Evolutionary conservation across 1,140 invertebrate species (phyloP).

Genomic region (Drosophila arawakana): DNA sequence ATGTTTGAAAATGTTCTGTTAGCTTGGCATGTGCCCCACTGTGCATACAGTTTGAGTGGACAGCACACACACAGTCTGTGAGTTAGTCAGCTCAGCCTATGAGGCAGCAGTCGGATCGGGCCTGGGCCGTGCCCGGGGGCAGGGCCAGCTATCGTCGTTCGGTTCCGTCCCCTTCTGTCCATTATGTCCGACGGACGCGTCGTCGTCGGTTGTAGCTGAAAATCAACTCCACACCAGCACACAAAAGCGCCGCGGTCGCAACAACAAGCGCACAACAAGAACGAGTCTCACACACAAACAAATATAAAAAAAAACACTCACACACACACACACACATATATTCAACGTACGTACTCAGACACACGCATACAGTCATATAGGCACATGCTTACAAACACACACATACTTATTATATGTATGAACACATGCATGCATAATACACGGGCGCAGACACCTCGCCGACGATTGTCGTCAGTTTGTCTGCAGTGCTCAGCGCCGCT

Average conservation of each 20-base stretch:
- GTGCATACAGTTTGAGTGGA: constrained; percentile 45
- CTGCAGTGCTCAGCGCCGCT: constrained; percentile 71
- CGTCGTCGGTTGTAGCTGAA: constrained; percentile 38
- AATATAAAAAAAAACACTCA: no score
- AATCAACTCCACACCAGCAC: constrained; percentile 50
- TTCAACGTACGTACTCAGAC: constrained; percentile 12
- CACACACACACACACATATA: neutral
- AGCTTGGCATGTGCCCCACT: constrained; percentile 36
- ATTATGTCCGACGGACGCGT: constrained; percentile 53
- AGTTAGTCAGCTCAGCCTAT: constrained; percentile 65
- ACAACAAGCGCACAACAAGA: constrained; percentile 45
- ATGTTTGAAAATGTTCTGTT: neutral
- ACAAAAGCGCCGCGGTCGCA: constrained; percentile 65
- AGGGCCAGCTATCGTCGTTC: constrained; percentile 47
- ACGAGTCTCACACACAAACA: constrained; percentile 42
- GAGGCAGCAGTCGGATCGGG: constrained; percentile 34
- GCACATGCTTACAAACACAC: constrained; percentile 10
- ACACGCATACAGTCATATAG: constrained; percentile 2
- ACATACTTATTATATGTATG: constrained; percentile 8
- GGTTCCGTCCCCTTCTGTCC: constrained; percentile 68
- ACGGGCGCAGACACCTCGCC: constrained; percentile 73
- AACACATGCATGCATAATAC: constrained; percentile 34
- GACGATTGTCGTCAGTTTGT: constrained; percentile 80
- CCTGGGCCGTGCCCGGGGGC: constrained; percentile 35
- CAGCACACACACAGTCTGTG: constrained; percentile 60